Conservation (phyloP, 64 coral and sea anemone genomes). For the Actinia equina region DNA sequence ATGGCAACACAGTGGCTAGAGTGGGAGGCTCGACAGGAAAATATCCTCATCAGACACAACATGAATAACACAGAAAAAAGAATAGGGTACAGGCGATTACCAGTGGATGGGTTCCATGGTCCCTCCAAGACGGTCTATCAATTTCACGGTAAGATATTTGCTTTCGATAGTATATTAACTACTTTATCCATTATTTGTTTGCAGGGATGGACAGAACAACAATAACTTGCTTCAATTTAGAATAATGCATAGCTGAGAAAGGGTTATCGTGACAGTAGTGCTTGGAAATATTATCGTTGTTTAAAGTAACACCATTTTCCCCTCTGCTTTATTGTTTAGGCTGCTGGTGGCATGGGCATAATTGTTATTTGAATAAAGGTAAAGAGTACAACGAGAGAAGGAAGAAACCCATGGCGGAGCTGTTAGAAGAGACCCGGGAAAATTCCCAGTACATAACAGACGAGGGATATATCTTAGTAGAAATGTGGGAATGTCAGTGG, state of each 20-base stretch:
- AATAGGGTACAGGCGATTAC: neutral
- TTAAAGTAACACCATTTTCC: too few relatives aligned
- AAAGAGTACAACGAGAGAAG: neutral
- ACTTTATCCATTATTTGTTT: neutral
- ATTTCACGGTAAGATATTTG: neutral
- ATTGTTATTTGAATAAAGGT: neutral
- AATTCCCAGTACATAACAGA: neutral
- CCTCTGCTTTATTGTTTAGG: too few relatives aligned
- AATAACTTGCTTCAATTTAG: too few relatives aligned
- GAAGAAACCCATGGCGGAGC: neutral
- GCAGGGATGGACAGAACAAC: too few relatives aligned
- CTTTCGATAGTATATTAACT: neutral
- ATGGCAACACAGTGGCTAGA: too few relatives aligned
- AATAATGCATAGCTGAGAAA: too few relatives aligned
- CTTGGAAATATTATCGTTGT: too few relatives aligned
- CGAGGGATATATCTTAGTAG: neutral
- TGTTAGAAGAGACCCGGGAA: neutral
- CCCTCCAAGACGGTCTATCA: neutral
- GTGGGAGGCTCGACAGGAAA: too few relatives aligned
- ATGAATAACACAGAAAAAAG: constrained; percentile 15
- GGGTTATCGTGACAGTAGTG: too few relatives aligned
- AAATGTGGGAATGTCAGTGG: constrained; percentile 48
- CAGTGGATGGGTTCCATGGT: constrained; percentile 9
- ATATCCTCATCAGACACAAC: neutral
- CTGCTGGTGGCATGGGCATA: neutral